Evolutionary conservation across 2,113 vertebrate genomes (phyloP).

Genomic region (Caranx ignobilis): DNA sequence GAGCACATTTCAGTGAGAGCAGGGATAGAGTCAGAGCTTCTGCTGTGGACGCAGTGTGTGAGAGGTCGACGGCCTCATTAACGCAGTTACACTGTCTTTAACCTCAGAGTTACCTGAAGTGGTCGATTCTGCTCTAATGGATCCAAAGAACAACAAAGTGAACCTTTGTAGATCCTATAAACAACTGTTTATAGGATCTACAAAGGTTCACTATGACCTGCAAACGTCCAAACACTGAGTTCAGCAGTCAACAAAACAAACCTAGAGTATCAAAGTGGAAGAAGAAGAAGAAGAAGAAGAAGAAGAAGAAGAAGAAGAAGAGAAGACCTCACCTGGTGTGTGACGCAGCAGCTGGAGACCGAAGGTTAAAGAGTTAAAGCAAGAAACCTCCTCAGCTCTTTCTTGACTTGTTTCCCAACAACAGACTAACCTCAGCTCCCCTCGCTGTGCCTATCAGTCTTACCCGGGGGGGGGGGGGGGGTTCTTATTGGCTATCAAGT

Average conservation of each 20-base stretch:
- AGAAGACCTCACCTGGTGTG: slow-evolving; percentile 2
- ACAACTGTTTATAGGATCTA: background rate
- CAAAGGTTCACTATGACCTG: background rate
- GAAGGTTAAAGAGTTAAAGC: background rate
- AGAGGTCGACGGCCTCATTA: slow-evolving; percentile 17
- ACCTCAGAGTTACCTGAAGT: background rate
- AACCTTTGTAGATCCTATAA: no score
- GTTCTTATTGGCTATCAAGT: slow-evolving; percentile 50
- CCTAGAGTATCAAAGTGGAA: background rate
- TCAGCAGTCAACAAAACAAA: background rate
- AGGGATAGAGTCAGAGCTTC: background rate
- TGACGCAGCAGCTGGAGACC: background rate
- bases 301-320: background rate
- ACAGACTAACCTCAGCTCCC: slow-evolving; percentile 20
- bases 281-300: accelerated
- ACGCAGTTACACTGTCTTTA: background rate
- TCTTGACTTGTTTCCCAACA: background rate
- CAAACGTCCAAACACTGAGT: background rate
- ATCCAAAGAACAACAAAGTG: background rate
- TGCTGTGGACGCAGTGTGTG: background rate
- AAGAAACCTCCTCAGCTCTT: background rate
- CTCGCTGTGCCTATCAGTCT: slow-evolving; percentile 20
- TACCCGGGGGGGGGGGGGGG: background rate
- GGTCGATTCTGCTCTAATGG: background rate
- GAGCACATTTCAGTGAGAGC: slow-evolving; percentile 16